phyloP scores from a whole-genome alignment of 37 sponge, comb jelly and placozoan genomes.

The Eunapius fragilis region DNA sequence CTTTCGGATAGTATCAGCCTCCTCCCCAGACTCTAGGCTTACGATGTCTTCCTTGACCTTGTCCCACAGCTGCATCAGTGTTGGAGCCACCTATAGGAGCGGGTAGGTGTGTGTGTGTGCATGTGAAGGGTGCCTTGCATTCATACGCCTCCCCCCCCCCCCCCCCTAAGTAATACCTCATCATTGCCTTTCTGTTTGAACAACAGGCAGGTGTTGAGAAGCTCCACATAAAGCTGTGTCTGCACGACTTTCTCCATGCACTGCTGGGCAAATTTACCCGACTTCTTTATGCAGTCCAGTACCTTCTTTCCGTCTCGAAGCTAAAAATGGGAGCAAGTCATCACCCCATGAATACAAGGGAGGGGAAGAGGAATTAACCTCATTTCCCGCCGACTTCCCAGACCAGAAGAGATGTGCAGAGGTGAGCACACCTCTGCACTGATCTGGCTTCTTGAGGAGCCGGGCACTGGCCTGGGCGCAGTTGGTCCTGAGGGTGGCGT shows the following conservation, averaged over 20 bases:
- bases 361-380: neutral
- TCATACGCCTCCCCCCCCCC: neutral
- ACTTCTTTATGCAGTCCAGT: constrained; percentile 94
- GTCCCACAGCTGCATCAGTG: constrained; percentile 84
- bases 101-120: neutral
- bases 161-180: constrained; percentile 50
- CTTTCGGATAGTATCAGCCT: constrained; percentile 66
- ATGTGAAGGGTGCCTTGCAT: neutral
- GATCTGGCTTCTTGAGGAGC: constrained; percentile 97
- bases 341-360: neutral
- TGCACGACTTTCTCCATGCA: constrained; percentile 96
- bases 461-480: constrained; percentile 89
- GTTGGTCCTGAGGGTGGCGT: constrained; percentile 94
- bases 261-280: constrained; percentile 91
- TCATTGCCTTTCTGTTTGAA: constrained; percentile 89
- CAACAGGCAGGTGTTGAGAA: constrained; percentile 89
- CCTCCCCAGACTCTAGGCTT: constrained; percentile 71
- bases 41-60: constrained; percentile 83
- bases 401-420: constrained; percentile 99
- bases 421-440: constrained; percentile 89
- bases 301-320: constrained; percentile 86
- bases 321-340: neutral
- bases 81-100: neutral
- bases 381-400: constrained; percentile 42
- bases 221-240: constrained; percentile 91